A percentile compares a stretch with the other conserved stretches of the same genome.
Conservation (phyloP, 2,888 invertebrate genomes). For the Tenthredo livida region DNA sequence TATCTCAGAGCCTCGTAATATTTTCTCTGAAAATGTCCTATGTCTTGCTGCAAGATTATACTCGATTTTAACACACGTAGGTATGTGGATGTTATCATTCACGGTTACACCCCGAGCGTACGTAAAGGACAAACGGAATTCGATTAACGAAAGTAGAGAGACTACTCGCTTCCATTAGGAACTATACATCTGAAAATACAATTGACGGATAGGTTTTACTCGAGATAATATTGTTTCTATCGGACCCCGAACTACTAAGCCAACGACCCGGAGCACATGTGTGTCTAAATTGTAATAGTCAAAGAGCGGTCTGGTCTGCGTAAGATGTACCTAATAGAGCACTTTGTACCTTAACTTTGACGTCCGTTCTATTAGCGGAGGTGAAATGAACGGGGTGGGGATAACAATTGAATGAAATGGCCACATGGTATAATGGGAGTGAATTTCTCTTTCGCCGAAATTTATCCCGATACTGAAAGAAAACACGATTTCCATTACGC, state of each 20-base stretch:
- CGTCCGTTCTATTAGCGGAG: not conserved
- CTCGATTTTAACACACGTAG: not conserved
- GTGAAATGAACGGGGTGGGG: not conserved
- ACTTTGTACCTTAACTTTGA: conserved; percentile 8
- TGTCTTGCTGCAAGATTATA: not conserved
- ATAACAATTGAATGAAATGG: not conserved
- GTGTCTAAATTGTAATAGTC: conserved; percentile 15
- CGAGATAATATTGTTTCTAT: conserved; percentile 33
- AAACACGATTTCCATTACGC: not conserved
- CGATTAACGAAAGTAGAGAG: not conserved
- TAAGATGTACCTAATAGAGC: not conserved
- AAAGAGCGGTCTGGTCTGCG: not conserved
- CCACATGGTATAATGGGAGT: not conserved
- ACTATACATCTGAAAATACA: not conserved
- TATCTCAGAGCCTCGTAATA: not conserved
- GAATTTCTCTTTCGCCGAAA: not conserved
- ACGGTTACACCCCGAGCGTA: not conserved
- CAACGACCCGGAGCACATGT: not conserved
- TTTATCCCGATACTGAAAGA: not conserved
- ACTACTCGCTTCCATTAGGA: conserved; percentile 24
- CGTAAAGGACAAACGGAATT: conserved; percentile 37
- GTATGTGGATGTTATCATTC: not conserved
- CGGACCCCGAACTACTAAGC: not conserved
- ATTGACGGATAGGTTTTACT: not conserved
- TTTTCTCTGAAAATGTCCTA: not conserved